Conservation (phyloP, 2,797 vertebrate species). For the Borostomias antarcticus region DNA sequence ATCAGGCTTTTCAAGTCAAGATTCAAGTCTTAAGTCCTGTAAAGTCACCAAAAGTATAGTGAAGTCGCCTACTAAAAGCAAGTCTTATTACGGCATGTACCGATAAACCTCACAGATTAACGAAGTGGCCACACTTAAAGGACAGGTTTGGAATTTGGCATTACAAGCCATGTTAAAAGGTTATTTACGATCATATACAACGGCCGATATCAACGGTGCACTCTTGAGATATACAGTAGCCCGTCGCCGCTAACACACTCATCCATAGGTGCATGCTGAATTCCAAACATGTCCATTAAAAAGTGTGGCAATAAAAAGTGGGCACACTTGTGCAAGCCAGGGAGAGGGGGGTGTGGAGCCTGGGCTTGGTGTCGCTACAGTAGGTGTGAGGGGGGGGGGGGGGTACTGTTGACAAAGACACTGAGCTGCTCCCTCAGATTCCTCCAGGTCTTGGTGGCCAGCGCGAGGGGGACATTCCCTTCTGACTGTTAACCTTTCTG, state of each 20-base stretch:
- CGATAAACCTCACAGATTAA: not conserved
- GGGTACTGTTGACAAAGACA: conserved; percentile 1
- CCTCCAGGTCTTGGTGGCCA: conserved; percentile 22
- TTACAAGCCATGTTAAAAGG: too few relatives aligned
- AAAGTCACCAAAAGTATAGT: conserved; percentile 1
- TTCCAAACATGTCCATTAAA: too few relatives aligned
- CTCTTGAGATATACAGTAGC: too few relatives aligned
- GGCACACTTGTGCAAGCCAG: not conserved
- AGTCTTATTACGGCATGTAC: not conserved
- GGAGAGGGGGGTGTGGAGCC: not conserved
- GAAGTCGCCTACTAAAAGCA: not conserved
- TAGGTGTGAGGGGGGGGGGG: not conserved
- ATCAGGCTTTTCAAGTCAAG: not conserved
- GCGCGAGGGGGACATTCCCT: conserved; percentile 34
- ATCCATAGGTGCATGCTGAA: too few relatives aligned
- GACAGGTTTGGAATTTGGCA: too few relatives aligned
- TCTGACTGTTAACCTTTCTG: conserved; percentile 60
- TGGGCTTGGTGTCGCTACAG: too few relatives aligned
- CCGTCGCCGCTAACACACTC: too few relatives aligned
- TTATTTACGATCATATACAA: too few relatives aligned
- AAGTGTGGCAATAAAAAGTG: too few relatives aligned
- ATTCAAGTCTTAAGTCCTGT: not conserved
- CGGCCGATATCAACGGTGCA: too few relatives aligned
- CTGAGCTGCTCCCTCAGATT: conserved; percentile 34
- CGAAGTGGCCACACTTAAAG: not conserved